Base-by-base conservation (phyloP, 1,140 invertebrate species). In the Diorhabda elongata region DNA sequence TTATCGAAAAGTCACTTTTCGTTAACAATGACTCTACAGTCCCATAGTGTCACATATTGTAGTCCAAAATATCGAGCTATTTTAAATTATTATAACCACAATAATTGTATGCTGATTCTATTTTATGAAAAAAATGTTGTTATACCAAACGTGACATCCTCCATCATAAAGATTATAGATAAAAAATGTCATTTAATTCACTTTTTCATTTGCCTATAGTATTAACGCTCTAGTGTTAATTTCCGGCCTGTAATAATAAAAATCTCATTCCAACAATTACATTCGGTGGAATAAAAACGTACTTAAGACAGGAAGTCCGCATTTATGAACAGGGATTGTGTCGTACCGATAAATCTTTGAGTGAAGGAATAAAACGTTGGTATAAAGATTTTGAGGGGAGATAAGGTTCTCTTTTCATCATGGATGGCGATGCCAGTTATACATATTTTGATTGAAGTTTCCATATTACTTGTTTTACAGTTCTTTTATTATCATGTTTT, bases 301-400 rank as follows among this genome's bases (percentile, higher is more conserved):
- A 52, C 47, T 52, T 52, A 52, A 52, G n/a, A n/a, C 47, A 52
- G 47, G 47, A 52, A 52, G 47, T 52, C 4, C 47, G n/a, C 47
- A 52, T 52, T 52, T 52, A 52, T 52, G 47, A 52, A 52, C 47
- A 52, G 47, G 47, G 47, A 52, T 52, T 52, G 47, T 52, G 47
- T 52, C 47, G n/a, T 52, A n/a, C 47, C n/a, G 47, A 52, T 52
- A 52, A 52, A 52, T 52, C 47, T 52, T 52, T 52, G 47, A 52
- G 47, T 52, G 47, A 52, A 52, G 47, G 47, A 52, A 52, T 52
- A 52, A 52, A 52, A 52, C 6, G 47, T n/a, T 52, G 47, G 47
- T 52, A 52, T 52, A 52, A 52, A 52, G 47, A 52, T 52, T 52
- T 2, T 6, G n/a, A n/a, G 47, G 47, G 47, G 47, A 52, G 47